Evolutionary conservation across 2,888 invertebrate species (phyloP), one percentile per base, ranked within the genome.

Genomic region (Strigamia transsilvanica): DNA sequence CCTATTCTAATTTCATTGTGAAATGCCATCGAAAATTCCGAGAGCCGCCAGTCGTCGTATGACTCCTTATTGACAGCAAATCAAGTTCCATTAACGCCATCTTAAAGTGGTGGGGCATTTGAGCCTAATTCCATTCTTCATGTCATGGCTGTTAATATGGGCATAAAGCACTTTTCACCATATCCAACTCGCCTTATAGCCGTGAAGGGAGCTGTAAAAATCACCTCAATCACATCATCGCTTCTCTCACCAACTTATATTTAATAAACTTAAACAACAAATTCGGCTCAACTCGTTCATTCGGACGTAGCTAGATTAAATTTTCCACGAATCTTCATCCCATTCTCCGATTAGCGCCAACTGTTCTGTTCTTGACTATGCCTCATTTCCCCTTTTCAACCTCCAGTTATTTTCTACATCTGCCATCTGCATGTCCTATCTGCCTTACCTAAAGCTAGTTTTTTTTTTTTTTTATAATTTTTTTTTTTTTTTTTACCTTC

Each of bases 51-150:
- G 66, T 66, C 27, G 27, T 66, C 27, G 27, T 66, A 27, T 27
- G 27, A 23, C 66, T 66, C 66, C 61, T 66, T 66, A 66, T 66
- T 66, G 66, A 66, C 66, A 66, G 66, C 66, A 66, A 66, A 66
- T 66, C 66, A 66, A 66, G 66, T 66, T 66, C 66, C 66, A 66
- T 66, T 66, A 66, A 66, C 32, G 66, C 66, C 66, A 66, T 66
- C 66, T 66, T 66, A 66, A 66, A 66, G 66, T 66, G 32, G 27
- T 66, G 27, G 66, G 66, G 66, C 66, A 66, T 66, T 66, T 32
- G 66, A 66, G 66, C 66, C 66, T 66, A 66, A 66, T 66, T 66
- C 66, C 66, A 66, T 66, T 66, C 66, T 66, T 66, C 66, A 66
- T 66, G 66, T 66, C 66, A 66, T 15, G 32, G 66, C 66, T 32